Evolutionary conservation across 2,888 invertebrate species (phyloP).

Genomic region (Liodrosophila aerea): DNA sequence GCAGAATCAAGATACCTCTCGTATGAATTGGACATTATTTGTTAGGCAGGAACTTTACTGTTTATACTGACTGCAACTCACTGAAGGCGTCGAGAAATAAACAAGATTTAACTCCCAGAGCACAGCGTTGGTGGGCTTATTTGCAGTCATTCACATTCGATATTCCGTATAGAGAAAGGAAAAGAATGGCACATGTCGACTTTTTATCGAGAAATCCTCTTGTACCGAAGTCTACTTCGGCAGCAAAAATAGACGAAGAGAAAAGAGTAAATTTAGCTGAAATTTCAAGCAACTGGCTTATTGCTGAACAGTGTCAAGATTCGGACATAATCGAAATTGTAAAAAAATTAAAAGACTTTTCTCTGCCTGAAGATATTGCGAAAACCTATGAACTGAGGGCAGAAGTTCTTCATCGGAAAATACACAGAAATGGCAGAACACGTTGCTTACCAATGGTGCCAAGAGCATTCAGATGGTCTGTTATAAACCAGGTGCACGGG

Average conservation of each 20-base stretch:
- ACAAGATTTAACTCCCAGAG: too few species aligned
- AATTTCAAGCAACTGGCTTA: conserved; percentile 28
- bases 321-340: background rate
- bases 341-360: background rate
- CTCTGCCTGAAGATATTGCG: conserved; percentile 19
- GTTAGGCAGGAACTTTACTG: too few species aligned
- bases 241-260: conserved; percentile 12
- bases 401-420: conserved; percentile 20
- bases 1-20: too few species aligned
- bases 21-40: too few species aligned
- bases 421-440: conserved; percentile 20
- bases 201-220: conserved; percentile 19
- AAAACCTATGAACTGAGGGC: conserved; percentile 29
- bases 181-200: conserved; percentile 32
- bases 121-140: too few species aligned
- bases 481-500: conserved; percentile 9
- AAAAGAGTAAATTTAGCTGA: conserved; percentile 18
- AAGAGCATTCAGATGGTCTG: conserved; percentile 12
- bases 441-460: conserved; percentile 21
- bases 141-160: conserved; percentile 29
- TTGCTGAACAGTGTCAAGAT: conserved; percentile 1
- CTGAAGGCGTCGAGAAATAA: too few species aligned
- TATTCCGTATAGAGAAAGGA: conserved; percentile 21
- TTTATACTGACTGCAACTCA: too few species aligned
- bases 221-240: conserved; percentile 4